Evolutionary conservation across 2,888 invertebrate species (phyloP).

Genomic region (Chamaedrilus cognettii): DNA sequence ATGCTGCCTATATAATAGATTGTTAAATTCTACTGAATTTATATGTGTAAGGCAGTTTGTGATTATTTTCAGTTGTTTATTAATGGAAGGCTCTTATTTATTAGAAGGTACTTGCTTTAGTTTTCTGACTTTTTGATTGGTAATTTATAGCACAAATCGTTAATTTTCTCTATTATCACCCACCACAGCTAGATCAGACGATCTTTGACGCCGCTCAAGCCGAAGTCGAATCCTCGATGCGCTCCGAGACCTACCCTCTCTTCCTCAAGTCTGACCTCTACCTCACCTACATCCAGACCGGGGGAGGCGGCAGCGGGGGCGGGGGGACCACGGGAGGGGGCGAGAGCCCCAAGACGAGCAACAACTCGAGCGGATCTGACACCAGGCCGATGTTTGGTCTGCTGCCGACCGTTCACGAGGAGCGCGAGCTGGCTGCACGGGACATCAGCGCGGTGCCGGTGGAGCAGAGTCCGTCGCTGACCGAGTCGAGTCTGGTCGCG

Average conservation of each 20-base stretch:
- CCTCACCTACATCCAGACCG: slow-evolving; percentile 64
- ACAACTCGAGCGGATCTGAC: slow-evolving; percentile 34
- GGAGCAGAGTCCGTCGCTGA: too few species aligned
- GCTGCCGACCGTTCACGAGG: slow-evolving; percentile 36
- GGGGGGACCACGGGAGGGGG: not conserved
- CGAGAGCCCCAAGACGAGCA: slow-evolving; percentile 53
- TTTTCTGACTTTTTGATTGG: too few species aligned
- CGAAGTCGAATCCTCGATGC: slow-evolving; percentile 81
- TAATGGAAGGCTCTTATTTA: too few species aligned
- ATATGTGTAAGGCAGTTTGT: too few species aligned
- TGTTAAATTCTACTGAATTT: too few species aligned
- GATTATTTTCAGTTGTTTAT: too few species aligned
- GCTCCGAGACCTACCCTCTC: slow-evolving; percentile 85
- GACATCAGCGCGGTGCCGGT: too few species aligned
- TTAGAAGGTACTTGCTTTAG: too few species aligned
- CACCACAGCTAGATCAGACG: slow-evolving; percentile 67
- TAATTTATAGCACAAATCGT: too few species aligned
- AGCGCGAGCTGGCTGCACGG: slow-evolving; percentile 32
- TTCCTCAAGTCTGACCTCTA: slow-evolving; percentile 93
- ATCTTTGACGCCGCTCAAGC: slow-evolving; percentile 85
- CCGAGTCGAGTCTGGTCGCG: too few species aligned
- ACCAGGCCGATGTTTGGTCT: slow-evolving; percentile 30
- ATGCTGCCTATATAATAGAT: too few species aligned
- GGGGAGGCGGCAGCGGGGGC: slow-evolving; percentile 32
- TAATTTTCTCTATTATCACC: not conserved